Base-by-base conservation (phyloP, 1,140 invertebrate genomes). In the Formica exsecta region DNA sequence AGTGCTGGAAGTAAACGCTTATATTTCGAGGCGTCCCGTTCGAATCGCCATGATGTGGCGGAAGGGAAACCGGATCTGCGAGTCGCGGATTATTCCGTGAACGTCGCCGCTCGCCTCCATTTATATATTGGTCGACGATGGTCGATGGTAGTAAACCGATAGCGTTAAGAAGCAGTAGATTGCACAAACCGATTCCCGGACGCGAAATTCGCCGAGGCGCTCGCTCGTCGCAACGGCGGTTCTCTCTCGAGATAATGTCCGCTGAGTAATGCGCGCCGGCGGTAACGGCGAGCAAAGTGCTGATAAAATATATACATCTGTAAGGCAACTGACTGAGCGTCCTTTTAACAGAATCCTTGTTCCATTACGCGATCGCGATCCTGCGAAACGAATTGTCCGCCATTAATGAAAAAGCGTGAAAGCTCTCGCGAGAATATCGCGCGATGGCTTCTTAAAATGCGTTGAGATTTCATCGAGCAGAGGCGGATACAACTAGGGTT, bases 91-190 rank as follows among this genome's bases (percentile, higher is more conserved):
- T 77, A 86, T 80, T 85, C 59, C 36, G 22, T 25, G 73, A 75
- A 65, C 81, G 54, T 71, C 81, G 68, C 61, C 54, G 66, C 66
- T 29, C 51, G 65, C n/a, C 66, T 80, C 44, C 32, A 36, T 80
- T 59, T 61, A 25, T 48, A n/a, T 73, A 61, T 57, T 25, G 64
- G 76, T 11, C 76, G 76, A 6, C 32, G 59, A 16, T 19, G 71
- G 54, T 84, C 71, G 44, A 51, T 51, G 48, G 81, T 75, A 76
- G 57, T 85, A 85, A 83, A 85, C 41, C 71, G 87, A 88, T 86
- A 79, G 29, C 64, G 41, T 38, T 48, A 68, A 38, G 48, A 57
- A 57, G 74, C 84, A 84, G 22, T 64, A 71, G 85, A 88, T 87
- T 87, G 71, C 76, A 54, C 19, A 61, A 44, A 36, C n/a, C 57